Evolutionary conservation across 1,140 invertebrate genomes (phyloP), one percentile per base, ranked within the genome.

Genomic region (Drepana arcuata): DNA sequence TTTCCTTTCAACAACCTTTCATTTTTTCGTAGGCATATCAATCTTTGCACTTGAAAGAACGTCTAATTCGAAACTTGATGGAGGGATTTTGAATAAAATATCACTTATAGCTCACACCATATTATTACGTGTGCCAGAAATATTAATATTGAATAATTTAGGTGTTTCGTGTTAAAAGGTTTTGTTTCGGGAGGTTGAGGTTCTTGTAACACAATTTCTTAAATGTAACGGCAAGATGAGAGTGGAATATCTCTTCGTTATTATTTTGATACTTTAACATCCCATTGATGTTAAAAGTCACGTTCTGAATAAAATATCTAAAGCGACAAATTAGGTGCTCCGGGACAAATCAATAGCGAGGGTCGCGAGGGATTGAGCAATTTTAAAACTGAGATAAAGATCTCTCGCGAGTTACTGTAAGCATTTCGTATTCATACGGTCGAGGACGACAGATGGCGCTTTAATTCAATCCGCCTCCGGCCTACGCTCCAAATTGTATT

Each of bases 351-450:
- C 70, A 70, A 81, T 77, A 78, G 43, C 43, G 38, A 51, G 48
- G 48, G 38, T 58, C 66, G 62, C 63, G 46, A 41, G 74, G 77
- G 72, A 77, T 67, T 70, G 66, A 68, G 58, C 68, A 65, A 73
- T 82, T 82, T 82, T 82, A 82, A 82, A 82, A 82, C 74, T 72
- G 71, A 82, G 77, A 82, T 82, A 79, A 77, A 68, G 73, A 82
- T 82, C 78, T 64, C 41, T 67, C 35, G 59, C 61, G 55, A 64
- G 55, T 59, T 43, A 62, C 69, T 66, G 66, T 67, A 61, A 75
- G 75, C 63, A 79, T 79, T 82, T 75, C 67, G 71, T 74, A 79
- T 82, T 82, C 73, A 79, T 75, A 82, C 73, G 63, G 63, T 29
- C 63, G 60, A 56, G 59, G 53, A 59, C 67, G 74, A 78, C 78